Evolutionary conservation across 2,113 vertebrate species (phyloP).

Genomic region (Sapayoa aenigma): DNA sequence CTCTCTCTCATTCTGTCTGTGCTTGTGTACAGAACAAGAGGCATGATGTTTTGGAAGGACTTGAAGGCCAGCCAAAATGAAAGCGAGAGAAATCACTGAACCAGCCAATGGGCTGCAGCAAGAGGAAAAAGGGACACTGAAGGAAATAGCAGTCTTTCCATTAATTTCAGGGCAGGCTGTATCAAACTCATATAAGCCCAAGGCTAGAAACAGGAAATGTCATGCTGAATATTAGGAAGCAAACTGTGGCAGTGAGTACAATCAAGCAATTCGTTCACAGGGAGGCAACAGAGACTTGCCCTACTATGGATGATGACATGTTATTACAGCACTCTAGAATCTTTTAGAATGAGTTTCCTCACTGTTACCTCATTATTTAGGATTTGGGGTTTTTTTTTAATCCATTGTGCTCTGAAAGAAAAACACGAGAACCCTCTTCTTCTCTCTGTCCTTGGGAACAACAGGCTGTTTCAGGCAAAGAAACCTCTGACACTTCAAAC

Average conservation of each 20-base stretch:
- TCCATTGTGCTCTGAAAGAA: background rate
- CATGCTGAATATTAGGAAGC: slow-evolving; percentile 3
- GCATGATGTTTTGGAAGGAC: background rate
- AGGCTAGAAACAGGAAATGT: slow-evolving; percentile 16
- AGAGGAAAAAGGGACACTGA: background rate
- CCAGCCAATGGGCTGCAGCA: background rate
- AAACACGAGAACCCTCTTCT: background rate
- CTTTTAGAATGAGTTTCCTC: background rate
- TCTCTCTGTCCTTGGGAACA: background rate
- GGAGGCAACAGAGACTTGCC: background rate
- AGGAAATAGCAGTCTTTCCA: background rate
- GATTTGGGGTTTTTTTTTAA: background rate
- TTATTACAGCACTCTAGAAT: background rate
- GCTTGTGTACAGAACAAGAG: background rate
- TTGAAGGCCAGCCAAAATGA: slow-evolving; percentile 11
- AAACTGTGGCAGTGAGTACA: background rate
- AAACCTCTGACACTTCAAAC: slow-evolving; percentile 30
- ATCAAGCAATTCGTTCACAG: background rate
- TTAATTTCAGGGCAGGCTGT: background rate
- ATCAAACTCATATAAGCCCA: background rate
- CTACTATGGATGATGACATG: background rate
- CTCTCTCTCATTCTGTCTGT: background rate
- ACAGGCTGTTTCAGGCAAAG: background rate
- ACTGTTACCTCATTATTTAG: background rate
- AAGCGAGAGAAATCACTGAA: background rate